A percentile compares a stretch with the other conserved stretches of the same genome.
Evolutionary conservation across 1,140 invertebrate genomes (phyloP).

Genomic region (Drosophila novamexicana): DNA sequence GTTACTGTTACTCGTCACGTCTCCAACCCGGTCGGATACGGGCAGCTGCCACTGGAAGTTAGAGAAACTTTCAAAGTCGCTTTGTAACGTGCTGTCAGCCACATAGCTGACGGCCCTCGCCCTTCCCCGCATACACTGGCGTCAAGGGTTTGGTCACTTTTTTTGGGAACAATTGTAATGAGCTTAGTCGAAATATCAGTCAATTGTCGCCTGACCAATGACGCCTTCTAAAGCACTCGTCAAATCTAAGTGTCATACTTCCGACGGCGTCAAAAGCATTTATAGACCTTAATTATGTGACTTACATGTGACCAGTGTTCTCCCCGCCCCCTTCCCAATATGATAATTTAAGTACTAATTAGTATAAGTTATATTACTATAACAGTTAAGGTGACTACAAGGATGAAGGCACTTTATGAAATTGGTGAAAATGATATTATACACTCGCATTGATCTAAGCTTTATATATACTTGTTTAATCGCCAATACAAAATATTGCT

Average conservation of each 20-base stretch:
- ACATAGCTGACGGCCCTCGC: neutral
- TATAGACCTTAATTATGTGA: slow-evolving; percentile 15
- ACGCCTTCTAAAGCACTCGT: slow-evolving; percentile 44
- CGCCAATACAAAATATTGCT: too few relatives aligned
- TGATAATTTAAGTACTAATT: neutral
- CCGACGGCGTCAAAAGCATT: slow-evolving; percentile 39
- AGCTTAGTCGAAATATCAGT: slow-evolving; percentile 38
- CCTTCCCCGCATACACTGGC: slow-evolving; percentile 11
- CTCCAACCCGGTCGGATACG: slow-evolving; percentile 13
- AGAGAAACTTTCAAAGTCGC: slow-evolving; percentile 26
- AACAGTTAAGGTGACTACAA: neutral
- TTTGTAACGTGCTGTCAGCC: slow-evolving; percentile 28
- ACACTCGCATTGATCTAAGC: too few relatives aligned
- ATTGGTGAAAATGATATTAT: too few relatives aligned
- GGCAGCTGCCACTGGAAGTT: slow-evolving; percentile 32
- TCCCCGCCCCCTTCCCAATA: neutral
- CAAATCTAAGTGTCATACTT: slow-evolving; percentile 35
- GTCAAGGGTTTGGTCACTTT: slow-evolving; percentile 38
- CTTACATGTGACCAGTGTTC: slow-evolving; percentile 13
- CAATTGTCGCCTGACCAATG: slow-evolving; percentile 38
- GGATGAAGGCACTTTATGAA: neutral
- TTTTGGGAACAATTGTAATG: slow-evolving; percentile 35
- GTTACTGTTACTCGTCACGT: slow-evolving; percentile 76
- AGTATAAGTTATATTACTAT: neutral
- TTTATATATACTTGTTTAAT: too few relatives aligned